Evolutionary conservation across 2,888 invertebrate species (phyloP), one percentile per base, ranked within the genome.

Genomic region (Doris montereyensis): DNA sequence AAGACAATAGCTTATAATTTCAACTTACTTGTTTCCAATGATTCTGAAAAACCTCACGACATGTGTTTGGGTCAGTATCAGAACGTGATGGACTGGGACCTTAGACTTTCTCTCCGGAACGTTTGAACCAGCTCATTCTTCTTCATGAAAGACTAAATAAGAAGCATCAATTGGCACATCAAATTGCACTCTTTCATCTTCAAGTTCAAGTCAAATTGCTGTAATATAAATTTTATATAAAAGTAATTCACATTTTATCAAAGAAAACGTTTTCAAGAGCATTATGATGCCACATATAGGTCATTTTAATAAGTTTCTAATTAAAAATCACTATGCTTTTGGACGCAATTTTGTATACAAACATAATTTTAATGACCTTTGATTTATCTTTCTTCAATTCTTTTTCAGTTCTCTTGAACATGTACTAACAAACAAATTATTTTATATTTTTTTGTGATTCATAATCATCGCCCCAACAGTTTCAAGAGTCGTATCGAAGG

Each of bases 21-120:
- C 52, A 81, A 87, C 94, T 93, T 1, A 96, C 96, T 91, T 97
- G 97, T 88, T 96, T 96, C 97, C 97, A 97, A 91, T 97, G 97
- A 90, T 96, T 96, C 90, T 95, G 77, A 80, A 78, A 73, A n/a
- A 82, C 82, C 91, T 96, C 96, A 89, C 96, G 96, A 92, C 97
- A 97, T 5, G 97, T 97, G 76, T 87, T 88, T 1, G 91, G 90
- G 78, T 95, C 95, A 0, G 96, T 90, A 92, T 87, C 86, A n/a
- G 86, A 78, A 4, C 85, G 83, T 21, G 81, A 72, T 1, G 85
- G 81, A 26, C 78, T 70, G 79, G 58, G 17, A 71, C 73, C 26
- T 35, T 65, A 21, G 68, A 79, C 52, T 58, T 81, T 0, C 81
- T 79, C 13, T 79, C 76, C 73, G 17, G 79, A 81, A 24, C 80